These are phyloP conservation scores for Scolopax bukidnonensis DNA, from an alignment of 2,797 vertebrate genomes.

Conservation along the genomic window DNA sequence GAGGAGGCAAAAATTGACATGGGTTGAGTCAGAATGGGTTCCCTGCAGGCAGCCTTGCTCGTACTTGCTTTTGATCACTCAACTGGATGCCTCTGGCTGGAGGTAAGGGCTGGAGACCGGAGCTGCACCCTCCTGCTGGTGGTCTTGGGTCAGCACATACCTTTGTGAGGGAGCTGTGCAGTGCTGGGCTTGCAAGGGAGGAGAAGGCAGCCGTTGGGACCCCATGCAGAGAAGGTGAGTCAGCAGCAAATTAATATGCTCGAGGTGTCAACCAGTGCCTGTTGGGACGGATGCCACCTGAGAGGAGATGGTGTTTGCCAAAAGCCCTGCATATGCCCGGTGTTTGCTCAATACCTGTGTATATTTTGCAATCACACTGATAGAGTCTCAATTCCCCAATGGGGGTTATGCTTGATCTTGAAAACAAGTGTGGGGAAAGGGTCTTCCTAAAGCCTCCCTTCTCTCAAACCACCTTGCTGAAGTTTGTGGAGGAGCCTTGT, in stretches of 20 bases:
- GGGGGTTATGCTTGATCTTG: neutral
- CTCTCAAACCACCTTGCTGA: neutral
- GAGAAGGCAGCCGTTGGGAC: neutral
- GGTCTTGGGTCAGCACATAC: neutral
- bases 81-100: slow-evolving; percentile 1
- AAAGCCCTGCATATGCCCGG: rapidly evolving
- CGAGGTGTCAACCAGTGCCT: neutral
- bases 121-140: neutral
- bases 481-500: neutral
- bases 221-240: neutral
- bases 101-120: neutral
- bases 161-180: neutral
- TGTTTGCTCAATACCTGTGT: neutral
- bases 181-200: neutral
- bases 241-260: neutral
- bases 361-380: neutral
- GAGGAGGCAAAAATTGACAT: slow-evolving; percentile 5
- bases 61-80: slow-evolving; percentile 50
- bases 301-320: neutral
- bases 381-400: neutral
- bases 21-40: slow-evolving; percentile 36
- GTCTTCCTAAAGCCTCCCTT: neutral
- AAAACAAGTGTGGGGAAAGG: neutral
- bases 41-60: slow-evolving; percentile 34
- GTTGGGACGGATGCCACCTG: neutral